Percentiles rank a stretch among this genome's conserved stretches.
phyloP scores from a whole-genome alignment of 2,888 invertebrate genomes.

The Epinotia demarniana region DNA sequence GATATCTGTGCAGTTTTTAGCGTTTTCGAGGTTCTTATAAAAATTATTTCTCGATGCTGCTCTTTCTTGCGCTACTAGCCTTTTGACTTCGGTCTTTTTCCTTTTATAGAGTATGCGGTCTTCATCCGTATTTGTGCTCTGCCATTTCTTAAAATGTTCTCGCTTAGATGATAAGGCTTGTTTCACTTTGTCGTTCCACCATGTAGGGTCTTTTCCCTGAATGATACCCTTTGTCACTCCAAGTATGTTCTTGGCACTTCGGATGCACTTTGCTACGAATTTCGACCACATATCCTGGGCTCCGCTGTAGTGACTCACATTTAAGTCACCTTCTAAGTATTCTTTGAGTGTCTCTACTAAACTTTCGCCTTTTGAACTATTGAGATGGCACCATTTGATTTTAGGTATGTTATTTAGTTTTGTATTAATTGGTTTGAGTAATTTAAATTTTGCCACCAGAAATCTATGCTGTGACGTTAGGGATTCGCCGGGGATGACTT shows the following conservation, averaged over 20 bases:
- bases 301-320: background rate
- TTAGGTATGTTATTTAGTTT: background rate
- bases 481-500: conserved; percentile 3
- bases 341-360: background rate
- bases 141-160: background rate
- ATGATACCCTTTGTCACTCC: background rate
- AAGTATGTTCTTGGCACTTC: background rate
- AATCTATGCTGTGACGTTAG: background rate
- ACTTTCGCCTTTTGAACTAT: background rate
- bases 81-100: background rate
- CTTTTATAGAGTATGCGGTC: background rate
- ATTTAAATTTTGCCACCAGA: background rate
- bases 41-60: background rate
- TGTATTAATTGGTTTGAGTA: background rate
- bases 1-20: background rate
- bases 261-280: background rate
- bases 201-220: background rate
- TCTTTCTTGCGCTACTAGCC: background rate
- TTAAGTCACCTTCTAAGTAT: background rate
- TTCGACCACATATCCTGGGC: background rate
- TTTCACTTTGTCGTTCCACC: background rate
- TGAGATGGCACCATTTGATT: background rate
- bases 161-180: background rate
- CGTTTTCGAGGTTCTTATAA: conserved; percentile 3
- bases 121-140: background rate